A percentile compares a stretch with the other conserved stretches of the same genome.
phyloP scores from a whole-genome alignment of 2,888 invertebrate species.

The Ptilodon capucinus region DNA sequence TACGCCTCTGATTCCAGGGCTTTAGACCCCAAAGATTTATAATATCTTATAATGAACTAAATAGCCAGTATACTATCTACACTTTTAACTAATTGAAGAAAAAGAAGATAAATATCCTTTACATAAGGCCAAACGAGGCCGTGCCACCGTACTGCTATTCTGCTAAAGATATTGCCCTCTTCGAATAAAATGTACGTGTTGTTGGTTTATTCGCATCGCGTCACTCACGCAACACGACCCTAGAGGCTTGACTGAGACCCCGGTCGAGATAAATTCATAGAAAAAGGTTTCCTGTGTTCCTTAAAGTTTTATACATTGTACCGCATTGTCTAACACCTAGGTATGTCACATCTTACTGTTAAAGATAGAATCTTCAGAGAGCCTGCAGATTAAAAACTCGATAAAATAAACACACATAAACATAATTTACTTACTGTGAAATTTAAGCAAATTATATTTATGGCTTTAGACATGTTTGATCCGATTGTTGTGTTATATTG shows the following conservation, averaged over 20 bases:
- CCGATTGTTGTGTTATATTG: too few species aligned
- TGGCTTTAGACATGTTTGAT: too few species aligned
- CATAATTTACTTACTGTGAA: too few species aligned
- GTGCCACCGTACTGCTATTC: background rate
- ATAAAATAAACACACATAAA: too few species aligned
- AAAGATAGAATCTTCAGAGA: too few species aligned
- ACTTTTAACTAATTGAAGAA: background rate
- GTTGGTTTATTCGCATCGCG: background rate
- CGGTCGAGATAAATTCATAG: background rate
- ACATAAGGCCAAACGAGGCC: background rate
- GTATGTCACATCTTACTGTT: too few species aligned
- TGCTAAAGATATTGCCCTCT: background rate
- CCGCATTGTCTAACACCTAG: background rate
- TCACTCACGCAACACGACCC: background rate
- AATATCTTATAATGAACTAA: too few species aligned
- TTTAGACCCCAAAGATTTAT: too few species aligned
- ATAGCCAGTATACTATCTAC: too few species aligned
- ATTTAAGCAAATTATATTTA: too few species aligned
- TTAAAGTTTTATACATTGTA: background rate
- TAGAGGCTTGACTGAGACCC: background rate
- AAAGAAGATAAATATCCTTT: background rate
- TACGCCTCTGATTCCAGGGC: too few species aligned
- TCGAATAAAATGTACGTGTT: background rate
- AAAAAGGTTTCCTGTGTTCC: background rate
- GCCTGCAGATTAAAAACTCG: too few species aligned